Percentiles rank a stretch among this genome's conserved stretches.
Conservation (phyloP, 2,888 invertebrate genomes). For the Sturmia bella region DNA sequence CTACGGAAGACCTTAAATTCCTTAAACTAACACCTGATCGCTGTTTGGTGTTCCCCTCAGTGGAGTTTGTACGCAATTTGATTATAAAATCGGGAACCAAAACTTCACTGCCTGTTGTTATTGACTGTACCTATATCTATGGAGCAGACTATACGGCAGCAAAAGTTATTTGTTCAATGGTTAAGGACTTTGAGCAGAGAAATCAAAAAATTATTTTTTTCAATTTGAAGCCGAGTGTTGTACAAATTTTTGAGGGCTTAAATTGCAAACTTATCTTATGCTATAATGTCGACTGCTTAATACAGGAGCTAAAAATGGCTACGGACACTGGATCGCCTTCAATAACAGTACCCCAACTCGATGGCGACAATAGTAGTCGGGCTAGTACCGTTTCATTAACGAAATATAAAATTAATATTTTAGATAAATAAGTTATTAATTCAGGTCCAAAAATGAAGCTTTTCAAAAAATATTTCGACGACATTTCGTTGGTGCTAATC, state of each 20-base stretch:
- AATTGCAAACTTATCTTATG: slow-evolving; percentile 76
- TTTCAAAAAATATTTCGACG: neutral
- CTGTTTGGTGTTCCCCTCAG: slow-evolving; percentile 95
- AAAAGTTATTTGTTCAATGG: slow-evolving; percentile 88
- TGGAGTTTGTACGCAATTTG: slow-evolving; percentile 92
- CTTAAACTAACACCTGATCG: slow-evolving; percentile 93
- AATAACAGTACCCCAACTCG: neutral
- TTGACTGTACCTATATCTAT: slow-evolving; percentile 94
- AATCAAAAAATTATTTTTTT: slow-evolving; percentile 91
- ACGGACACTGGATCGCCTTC: neutral
- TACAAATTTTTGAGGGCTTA: slow-evolving; percentile 88
- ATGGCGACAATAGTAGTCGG: slow-evolving; percentile 35
- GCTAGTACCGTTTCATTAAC: slow-evolving; percentile 58
- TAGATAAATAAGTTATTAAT: too few species aligned
- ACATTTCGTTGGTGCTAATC: too few species aligned
- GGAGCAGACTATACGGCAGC: slow-evolving; percentile 94
- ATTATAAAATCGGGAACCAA: slow-evolving; percentile 91
- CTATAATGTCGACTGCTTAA: slow-evolving; percentile 76
- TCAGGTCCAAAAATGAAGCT: neutral
- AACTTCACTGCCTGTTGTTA: slow-evolving; percentile 86
- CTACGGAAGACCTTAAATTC: slow-evolving; percentile 88
- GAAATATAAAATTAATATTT: slow-evolving; percentile 47
- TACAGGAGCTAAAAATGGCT: slow-evolving; percentile 54
- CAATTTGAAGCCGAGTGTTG: slow-evolving; percentile 91
- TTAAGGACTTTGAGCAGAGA: slow-evolving; percentile 87